Percentiles rank a stretch among this genome's conserved stretches.
Conservation (phyloP, 2,113 vertebrate species). For the Glaucidium brasilianum region DNA sequence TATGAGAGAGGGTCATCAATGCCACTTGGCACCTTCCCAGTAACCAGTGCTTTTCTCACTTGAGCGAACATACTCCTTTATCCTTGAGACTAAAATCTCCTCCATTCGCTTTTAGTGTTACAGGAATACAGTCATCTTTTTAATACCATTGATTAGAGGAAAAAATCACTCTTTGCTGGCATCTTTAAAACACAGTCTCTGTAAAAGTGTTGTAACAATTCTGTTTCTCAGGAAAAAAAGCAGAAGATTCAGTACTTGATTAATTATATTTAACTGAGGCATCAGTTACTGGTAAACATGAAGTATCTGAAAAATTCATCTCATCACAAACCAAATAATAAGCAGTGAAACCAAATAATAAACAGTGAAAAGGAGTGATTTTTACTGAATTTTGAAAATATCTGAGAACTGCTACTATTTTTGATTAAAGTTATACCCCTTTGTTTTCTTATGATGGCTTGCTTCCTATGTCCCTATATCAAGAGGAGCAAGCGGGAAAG, state of each 20-base stretch:
- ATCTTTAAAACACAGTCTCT: slow-evolving; percentile 50
- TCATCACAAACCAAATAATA: slow-evolving; percentile 41
- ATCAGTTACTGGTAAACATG: slow-evolving; percentile 3
- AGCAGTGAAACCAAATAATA: slow-evolving; percentile 32
- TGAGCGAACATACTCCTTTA: slow-evolving; percentile 18
- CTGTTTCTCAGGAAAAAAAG: slow-evolving; percentile 47
- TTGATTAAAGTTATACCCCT: neutral
- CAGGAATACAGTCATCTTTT: slow-evolving; percentile 33
- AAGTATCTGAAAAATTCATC: slow-evolving; percentile 41
- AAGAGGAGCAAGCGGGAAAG: neutral
- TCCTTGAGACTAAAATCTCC: slow-evolving; percentile 41
- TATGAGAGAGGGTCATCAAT: neutral
- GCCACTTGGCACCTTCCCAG: neutral
- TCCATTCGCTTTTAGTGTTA: slow-evolving; percentile 41
- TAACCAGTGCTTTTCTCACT: neutral
- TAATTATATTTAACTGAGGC: slow-evolving; percentile 39
- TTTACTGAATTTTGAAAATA: neutral
- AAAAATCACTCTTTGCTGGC: slow-evolving; percentile 9
- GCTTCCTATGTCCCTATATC: neutral
- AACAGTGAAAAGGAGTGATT: neutral
- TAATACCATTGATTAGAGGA: neutral
- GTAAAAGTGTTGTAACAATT: slow-evolving; percentile 41
- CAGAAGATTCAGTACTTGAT: slow-evolving; percentile 43
- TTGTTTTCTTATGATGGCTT: neutral
- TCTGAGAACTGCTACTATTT: neutral